phyloP scores from a whole-genome alignment of 2,797 vertebrate species.

The Urosaurus nigricauda region DNA sequence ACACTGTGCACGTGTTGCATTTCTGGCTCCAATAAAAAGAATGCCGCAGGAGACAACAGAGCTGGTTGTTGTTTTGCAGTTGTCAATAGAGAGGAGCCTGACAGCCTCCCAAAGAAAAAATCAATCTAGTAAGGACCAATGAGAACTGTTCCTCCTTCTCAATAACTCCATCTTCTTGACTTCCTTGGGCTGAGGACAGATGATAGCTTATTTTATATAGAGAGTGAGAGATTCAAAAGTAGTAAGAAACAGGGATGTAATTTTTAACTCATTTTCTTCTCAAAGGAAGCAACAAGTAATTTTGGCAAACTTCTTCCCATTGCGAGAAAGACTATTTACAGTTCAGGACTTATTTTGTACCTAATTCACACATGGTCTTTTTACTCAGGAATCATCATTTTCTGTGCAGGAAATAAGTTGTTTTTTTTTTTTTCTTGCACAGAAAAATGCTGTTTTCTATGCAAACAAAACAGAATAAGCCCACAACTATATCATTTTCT shows the following conservation, averaged over 20 bases:
- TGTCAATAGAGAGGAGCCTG: constrained; percentile 28
- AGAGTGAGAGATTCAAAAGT: not conserved
- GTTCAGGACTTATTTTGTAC: too few relatives aligned
- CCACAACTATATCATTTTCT: too few relatives aligned
- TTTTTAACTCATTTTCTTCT: not conserved
- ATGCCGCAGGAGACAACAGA: not conserved
- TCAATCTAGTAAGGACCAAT: constrained; percentile 39
- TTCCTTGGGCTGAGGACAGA: constrained; percentile 31
- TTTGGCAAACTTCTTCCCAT: too few relatives aligned
- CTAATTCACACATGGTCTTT: too few relatives aligned
- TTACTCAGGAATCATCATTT: too few relatives aligned
- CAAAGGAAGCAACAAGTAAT: too few relatives aligned
- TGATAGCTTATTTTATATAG: not conserved
- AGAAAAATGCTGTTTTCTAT: not conserved
- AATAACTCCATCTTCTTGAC: constrained; percentile 16
- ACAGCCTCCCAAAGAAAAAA: constrained; percentile 38
- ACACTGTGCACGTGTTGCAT: constrained; percentile 19
- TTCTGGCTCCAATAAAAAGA: constrained; percentile 30
- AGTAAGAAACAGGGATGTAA: not conserved
- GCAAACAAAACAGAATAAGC: too few relatives aligned
- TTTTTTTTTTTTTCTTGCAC: too few relatives aligned
- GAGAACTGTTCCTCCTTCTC: not conserved
- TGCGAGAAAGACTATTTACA: too few relatives aligned
- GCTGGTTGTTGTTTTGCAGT: constrained; percentile 19
- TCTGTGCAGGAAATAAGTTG: too few relatives aligned